These are phyloP conservation scores for Nixonia krombeini DNA, from an alignment of 1,140 invertebrate genomes.

Conservation along the genomic window DNA sequence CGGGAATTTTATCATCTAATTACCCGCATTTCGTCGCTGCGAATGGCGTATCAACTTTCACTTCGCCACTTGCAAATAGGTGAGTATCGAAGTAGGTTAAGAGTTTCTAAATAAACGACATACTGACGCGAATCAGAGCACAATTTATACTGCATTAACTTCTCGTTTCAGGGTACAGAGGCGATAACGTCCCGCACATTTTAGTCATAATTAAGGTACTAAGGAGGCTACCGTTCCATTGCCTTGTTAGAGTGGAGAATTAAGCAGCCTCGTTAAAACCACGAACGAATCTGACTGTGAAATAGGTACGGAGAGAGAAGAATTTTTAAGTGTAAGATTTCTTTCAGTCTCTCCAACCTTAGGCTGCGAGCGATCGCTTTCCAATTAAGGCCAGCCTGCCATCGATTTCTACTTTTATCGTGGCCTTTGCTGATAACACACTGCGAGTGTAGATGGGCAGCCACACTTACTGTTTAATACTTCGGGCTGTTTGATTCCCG, in stretches of 20 bases:
- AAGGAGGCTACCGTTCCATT: slow-evolving; percentile 19
- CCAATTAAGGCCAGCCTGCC: slow-evolving; percentile 10
- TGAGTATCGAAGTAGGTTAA: slow-evolving; percentile 20
- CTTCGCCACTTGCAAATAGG: background rate
- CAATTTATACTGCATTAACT: slow-evolving; percentile 20
- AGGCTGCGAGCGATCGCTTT: slow-evolving; percentile 12
- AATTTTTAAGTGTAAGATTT: slow-evolving; percentile 5
- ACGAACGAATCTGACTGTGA: slow-evolving; percentile 7
- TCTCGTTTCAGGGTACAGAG: slow-evolving; percentile 13
- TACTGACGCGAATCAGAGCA: slow-evolving; percentile 2
- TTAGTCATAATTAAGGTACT: slow-evolving; percentile 18
- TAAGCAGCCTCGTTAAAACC: slow-evolving; percentile 26
- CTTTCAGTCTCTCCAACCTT: background rate
- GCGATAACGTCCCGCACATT: slow-evolving; percentile 17
- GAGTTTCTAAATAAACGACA: slow-evolving; percentile 15
- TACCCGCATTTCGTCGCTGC: background rate
- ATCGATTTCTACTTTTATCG: slow-evolving; percentile 2
- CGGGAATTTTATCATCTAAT: background rate
- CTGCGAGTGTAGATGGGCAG: no score
- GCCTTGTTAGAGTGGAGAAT: slow-evolving; percentile 21
- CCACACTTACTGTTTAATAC: background rate
- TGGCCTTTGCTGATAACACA: background rate
- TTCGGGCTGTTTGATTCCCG: background rate
- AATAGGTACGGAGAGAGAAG: slow-evolving; percentile 10
- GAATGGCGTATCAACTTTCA: background rate